Percentiles rank a stretch among this genome's conserved stretches.
phyloP scores from a whole-genome alignment of 2,113 vertebrate species.

The Scytalopus superciliaris region DNA sequence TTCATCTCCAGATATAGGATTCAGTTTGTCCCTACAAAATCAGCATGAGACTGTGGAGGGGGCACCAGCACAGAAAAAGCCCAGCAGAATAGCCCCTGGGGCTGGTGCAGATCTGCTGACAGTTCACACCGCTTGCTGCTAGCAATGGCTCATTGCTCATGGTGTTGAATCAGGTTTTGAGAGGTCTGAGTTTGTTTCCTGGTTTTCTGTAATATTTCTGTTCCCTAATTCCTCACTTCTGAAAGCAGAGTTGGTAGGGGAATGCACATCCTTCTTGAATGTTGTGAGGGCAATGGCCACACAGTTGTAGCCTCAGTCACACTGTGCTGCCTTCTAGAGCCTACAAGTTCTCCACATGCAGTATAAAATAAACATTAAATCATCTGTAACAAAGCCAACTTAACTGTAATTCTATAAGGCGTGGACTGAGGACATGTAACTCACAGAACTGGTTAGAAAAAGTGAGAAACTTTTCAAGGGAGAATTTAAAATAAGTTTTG shows the following conservation, averaged over 20 bases:
- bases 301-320: neutral
- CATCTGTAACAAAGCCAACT: neutral
- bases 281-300: neutral
- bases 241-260: neutral
- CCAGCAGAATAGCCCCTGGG: neutral
- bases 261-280: neutral
- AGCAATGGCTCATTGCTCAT: neutral
- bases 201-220: neutral
- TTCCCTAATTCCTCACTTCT: neutral
- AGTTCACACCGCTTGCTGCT: neutral
- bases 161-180: neutral
- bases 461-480: neutral
- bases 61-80: neutral
- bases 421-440: neutral
- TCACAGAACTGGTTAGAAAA: neutral
- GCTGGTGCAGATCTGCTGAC: neutral
- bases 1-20: neutral
- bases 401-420: constrained; percentile 7
- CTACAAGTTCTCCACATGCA: neutral
- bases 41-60: neutral
- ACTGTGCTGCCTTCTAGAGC: neutral
- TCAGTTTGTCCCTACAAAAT: neutral
- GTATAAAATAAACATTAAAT: constrained; percentile 16
- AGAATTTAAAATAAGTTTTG: neutral
- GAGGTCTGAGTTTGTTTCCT: neutral